Evolutionary conservation across 2,888 invertebrate species (phyloP).

Genomic region (Sericinus montela): DNA sequence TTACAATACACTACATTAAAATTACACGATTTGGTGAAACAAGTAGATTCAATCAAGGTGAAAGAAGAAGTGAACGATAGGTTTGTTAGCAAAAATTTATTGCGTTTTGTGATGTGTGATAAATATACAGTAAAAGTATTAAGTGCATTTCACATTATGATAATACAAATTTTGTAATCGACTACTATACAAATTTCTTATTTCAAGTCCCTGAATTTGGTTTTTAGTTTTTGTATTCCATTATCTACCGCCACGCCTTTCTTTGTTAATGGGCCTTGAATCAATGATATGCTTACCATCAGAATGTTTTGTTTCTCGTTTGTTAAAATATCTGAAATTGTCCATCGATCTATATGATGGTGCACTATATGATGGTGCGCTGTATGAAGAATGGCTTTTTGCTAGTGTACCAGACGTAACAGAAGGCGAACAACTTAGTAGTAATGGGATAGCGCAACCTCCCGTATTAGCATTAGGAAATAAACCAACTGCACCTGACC

Average conservation of each 20-base stretch:
- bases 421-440: slow-evolving; percentile 65
- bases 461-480: slow-evolving; percentile 62
- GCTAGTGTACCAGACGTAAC: slow-evolving; percentile 58
- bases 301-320: slow-evolving; percentile 48
- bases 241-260: neutral
- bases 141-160: too few species aligned
- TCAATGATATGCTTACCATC: slow-evolving; percentile 24
- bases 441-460: slow-evolving; percentile 61
- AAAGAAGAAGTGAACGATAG: neutral
- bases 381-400: slow-evolving; percentile 42
- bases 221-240: neutral
- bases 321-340: slow-evolving; percentile 49
- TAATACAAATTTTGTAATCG: too few species aligned
- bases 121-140: neutral
- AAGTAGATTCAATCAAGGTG: too few species aligned
- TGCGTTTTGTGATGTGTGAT: slow-evolving; percentile 20
- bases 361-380: slow-evolving; percentile 36
- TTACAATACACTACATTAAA: too few species aligned
- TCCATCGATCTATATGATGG: slow-evolving; percentile 53
- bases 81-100: slow-evolving; percentile 10
- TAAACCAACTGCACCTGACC: slow-evolving; percentile 47
- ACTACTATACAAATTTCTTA: too few species aligned
- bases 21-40: too few species aligned
- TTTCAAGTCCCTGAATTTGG: too few species aligned
- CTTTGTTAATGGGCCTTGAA: neutral